Conservation (phyloP, 2,113 vertebrate genomes). For the Amblyopsis rosae region DNA sequence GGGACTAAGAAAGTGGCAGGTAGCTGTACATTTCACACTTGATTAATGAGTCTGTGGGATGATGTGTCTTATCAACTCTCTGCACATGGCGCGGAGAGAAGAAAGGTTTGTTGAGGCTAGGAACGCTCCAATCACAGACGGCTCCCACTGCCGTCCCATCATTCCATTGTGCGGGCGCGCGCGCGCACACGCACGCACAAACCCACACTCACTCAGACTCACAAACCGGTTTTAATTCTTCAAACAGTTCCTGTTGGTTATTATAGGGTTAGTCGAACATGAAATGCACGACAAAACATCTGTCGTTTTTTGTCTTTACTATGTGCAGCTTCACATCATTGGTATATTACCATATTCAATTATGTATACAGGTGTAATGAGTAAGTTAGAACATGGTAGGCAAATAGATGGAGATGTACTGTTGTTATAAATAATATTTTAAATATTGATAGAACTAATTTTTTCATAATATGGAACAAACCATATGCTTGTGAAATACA, state of each 20-base stretch:
- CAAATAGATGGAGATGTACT: constrained; percentile 36
- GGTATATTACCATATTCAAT: constrained; percentile 57
- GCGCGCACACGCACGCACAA: background rate
- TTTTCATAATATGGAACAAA: constrained; percentile 37
- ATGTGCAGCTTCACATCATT: constrained; percentile 24
- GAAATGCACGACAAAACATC: constrained; percentile 32
- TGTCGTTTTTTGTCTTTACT: constrained; percentile 36
- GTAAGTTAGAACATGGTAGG: background rate
- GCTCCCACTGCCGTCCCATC: constrained; percentile 66
- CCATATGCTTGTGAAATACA: constrained; percentile 42
- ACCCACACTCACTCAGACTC: background rate
- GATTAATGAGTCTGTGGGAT: constrained; percentile 79
- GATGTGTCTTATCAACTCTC: constrained; percentile 76
- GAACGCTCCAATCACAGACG: constrained; percentile 66
- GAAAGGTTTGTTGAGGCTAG: constrained; percentile 66
- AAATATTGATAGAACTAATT: constrained; percentile 36
- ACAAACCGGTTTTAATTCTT: constrained; percentile 3
- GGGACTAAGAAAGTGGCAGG: constrained; percentile 72
- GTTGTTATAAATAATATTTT: constrained; percentile 11
- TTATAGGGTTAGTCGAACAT: constrained; percentile 28
- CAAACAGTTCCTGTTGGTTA: no score
- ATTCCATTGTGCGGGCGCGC: constrained; percentile 47
- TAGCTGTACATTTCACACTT: constrained; percentile 76
- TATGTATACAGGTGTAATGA: constrained; percentile 65
- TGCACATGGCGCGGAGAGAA: constrained; percentile 69